These are phyloP conservation scores for Phataginus tetradactyla DNA, from an alignment of 2,797 vertebrate genomes.

Conservation along the genomic window DNA sequence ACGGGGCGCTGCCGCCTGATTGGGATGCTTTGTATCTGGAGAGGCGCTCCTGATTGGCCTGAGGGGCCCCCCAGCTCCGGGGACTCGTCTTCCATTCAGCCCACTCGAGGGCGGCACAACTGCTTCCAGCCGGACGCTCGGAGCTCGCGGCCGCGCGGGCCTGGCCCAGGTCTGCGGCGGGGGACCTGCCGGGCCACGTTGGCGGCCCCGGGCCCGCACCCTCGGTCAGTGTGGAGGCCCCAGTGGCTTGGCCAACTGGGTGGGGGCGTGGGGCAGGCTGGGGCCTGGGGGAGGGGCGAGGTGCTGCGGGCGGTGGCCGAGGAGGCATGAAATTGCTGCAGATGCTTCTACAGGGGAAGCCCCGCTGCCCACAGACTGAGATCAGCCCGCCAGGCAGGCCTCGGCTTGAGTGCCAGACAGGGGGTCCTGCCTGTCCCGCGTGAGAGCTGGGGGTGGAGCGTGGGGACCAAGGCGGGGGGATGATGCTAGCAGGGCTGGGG, in stretches of 20 bases:
- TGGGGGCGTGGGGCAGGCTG: slow-evolving; percentile 36
- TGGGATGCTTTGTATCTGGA: slow-evolving; percentile 98
- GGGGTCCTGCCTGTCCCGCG: slow-evolving; percentile 67
- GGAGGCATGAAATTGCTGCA: slow-evolving; percentile 79
- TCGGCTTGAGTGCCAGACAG: slow-evolving; percentile 63
- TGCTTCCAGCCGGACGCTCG: slow-evolving; percentile 81
- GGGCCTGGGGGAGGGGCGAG: slow-evolving; percentile 52
- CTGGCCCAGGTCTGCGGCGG: slow-evolving; percentile 72
- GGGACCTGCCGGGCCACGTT: slow-evolving; percentile 66
- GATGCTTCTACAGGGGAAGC: slow-evolving; percentile 67
- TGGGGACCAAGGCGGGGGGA: slow-evolving; percentile 40
- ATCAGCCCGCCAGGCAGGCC: slow-evolving; percentile 71
- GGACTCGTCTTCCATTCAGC: slow-evolving; percentile 98
- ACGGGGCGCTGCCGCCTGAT: slow-evolving; percentile 96
- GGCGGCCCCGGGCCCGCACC: slow-evolving; percentile 53
- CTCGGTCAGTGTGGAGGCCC: slow-evolving; percentile 72
- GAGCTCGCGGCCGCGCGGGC: slow-evolving; percentile 51
- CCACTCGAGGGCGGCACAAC: slow-evolving; percentile 93
- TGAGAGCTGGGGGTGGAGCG: slow-evolving; percentile 72
- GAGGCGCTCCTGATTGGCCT: slow-evolving; percentile 99
- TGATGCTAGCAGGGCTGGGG: background rate
- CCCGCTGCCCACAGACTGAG: slow-evolving; percentile 76
- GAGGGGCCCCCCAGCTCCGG: slow-evolving; percentile 95
- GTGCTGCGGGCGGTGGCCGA: slow-evolving; percentile 63
- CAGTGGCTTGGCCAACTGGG: background rate